Evolutionary conservation across 2,113 vertebrate species (phyloP), one percentile per base, ranked within the genome.

Genomic region (Hippocampus abdominalis): DNA sequence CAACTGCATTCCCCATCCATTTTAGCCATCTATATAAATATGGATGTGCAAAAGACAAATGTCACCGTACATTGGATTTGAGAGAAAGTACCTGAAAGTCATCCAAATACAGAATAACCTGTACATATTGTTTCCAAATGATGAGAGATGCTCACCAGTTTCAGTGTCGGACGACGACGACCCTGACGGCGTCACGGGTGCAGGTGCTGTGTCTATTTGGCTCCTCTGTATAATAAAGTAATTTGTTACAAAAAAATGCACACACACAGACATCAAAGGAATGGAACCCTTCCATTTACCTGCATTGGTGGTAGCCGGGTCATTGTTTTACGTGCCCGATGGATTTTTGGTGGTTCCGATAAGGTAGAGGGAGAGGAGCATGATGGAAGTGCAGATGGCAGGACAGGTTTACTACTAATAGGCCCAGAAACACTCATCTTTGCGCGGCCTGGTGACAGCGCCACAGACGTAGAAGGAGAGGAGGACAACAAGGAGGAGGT

Each of bases 271-370:
- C 32, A 36, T 6, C 0, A 36, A 36, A 6, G 32, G 32, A 32
- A 32, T 32, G 29, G 29, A 36, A 36, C 32, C 5, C 32, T 36
- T 4, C 6, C 32, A 12, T 90, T 91, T 63, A 96, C 94, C 93
- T 94, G 94, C 23, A 87, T 91, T 3, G 77, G 76, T 20, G 90
- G 86, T 2, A 94, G 93, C 66, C 94, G 93, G 77, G 93, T 93
- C 93, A 96, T 96, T 69, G 95, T 96, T 83, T 96, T 96, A 46
- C 95, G 90, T 0, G 95, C 95, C 4, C 95, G 82, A 77, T 96
- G 95, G 74, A 96, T 89, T 83, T 95, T 95, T 42, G 91, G 88
- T 25, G 89, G 76, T 2, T 86, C 83, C 25, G 81, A 68, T 0
- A 85, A 87, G 36, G 84, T 72, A 3, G 91, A 81, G 0, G 91